Percentiles rank a stretch among this genome's conserved stretches.
phyloP scores from a whole-genome alignment of 2,888 invertebrate species.

The Drosophila monieri region DNA sequence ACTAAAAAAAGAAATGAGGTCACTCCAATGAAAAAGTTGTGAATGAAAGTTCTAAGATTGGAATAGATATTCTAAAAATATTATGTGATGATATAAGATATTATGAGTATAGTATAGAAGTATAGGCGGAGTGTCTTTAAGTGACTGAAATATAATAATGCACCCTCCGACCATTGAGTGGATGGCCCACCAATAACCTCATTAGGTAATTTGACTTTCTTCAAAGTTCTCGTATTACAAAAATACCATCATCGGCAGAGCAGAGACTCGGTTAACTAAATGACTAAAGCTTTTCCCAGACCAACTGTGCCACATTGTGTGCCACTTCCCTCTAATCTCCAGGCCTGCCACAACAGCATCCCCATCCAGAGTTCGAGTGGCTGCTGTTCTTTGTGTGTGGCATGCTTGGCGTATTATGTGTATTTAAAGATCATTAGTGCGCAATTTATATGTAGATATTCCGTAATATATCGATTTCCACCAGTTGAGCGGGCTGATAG shows the following conservation, averaged over 20 bases:
- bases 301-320: conserved; percentile 16
- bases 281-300: conserved; percentile 21
- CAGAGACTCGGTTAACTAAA: conserved; percentile 14
- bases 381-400: conserved; percentile 23
- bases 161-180: background rate
- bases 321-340: conserved; percentile 9
- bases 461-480: conserved; percentile 66
- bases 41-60: background rate
- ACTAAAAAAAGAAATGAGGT: background rate
- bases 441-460: conserved; percentile 57
- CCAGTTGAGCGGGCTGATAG: conserved; percentile 65
- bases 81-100: no score
- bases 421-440: conserved; percentile 78
- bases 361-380: conserved; percentile 8
- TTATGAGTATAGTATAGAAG: no score
- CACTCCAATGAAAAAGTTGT: background rate
- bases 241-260: conserved; percentile 20
- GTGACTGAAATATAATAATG: background rate
- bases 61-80: background rate
- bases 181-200: conserved; percentile 8
- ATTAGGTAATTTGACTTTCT: conserved; percentile 35
- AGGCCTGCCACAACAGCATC: background rate
- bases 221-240: conserved; percentile 19
- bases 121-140: background rate
- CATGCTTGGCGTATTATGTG: conserved; percentile 55